Percentiles rank a stretch among this genome's conserved stretches.
phyloP scores from a whole-genome alignment of 2,888 invertebrate species.

The Melieria omissa region DNA sequence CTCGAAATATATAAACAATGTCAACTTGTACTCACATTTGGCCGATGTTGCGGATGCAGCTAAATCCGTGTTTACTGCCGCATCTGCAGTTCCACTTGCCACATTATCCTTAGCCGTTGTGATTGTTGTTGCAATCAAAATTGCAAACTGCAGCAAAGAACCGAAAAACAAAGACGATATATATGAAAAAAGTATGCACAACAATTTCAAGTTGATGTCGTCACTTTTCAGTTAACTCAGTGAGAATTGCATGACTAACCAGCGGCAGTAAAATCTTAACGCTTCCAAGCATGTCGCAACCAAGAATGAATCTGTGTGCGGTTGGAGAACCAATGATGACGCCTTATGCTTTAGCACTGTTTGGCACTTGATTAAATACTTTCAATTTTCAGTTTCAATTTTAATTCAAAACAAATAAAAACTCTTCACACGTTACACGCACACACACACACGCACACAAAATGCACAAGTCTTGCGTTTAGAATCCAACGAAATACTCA shows the following conservation, averaged over 20 bases:
- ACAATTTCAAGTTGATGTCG: too few relatives aligned
- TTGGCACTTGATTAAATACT: not conserved
- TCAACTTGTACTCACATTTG: conserved; percentile 54
- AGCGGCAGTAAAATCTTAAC: not conserved
- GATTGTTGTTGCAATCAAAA: conserved; percentile 10
- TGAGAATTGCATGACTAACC: not conserved
- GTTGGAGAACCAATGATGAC: too few relatives aligned
- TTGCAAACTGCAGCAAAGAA: conserved; percentile 20
- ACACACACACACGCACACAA: not conserved
- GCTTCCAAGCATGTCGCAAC: not conserved
- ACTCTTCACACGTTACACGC: not conserved
- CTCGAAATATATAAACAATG: too few relatives aligned
- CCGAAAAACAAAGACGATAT: not conserved
- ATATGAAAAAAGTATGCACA: not conserved
- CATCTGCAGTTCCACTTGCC: conserved; percentile 17
- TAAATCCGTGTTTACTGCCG: conserved; percentile 47
- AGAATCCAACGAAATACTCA: conserved; percentile 6
- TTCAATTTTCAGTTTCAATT: too few relatives aligned
- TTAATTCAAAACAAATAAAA: conserved; percentile 5
- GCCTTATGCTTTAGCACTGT: not conserved
- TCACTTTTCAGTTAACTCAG: not conserved
- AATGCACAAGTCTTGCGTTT: conserved; percentile 11
- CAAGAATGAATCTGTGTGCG: not conserved
- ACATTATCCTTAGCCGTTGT: conserved; percentile 13
- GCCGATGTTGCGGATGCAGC: conserved; percentile 60